Evolutionary conservation across 35 echinoderm and acorn worm species (phyloP), one percentile per base, ranked within the genome.

Genomic region (Patiria miniata): DNA sequence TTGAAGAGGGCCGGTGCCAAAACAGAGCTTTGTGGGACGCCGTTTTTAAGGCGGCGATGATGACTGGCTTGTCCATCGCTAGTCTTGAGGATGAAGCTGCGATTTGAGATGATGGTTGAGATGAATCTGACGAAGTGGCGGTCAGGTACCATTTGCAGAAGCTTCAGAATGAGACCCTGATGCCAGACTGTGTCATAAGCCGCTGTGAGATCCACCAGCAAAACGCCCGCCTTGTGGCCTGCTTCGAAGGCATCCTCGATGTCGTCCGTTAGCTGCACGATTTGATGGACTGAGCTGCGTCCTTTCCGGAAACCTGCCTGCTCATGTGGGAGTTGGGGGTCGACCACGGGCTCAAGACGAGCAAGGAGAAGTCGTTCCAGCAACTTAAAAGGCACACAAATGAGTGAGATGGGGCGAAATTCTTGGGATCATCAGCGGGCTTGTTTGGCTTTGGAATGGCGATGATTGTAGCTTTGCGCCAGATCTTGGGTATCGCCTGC

Each of bases 341-440:
- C 84, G 61, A 86, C 40, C 7, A 78, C 23, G n/a, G 87, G 87
- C 0, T 83, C 56, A 2, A 89, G 32, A 18, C 80, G 30, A 8
- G 47, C 53, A 14, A 42, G 87, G 18, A 89, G n/a, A 9, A 89
- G 76, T 60, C 79, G 19, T n/a, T 89, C 87, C 3, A 68, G 80
- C 8, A 89, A 52, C 80, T 83, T 89, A 28, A 47, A 83, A 6
- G 87, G 78, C 10, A 68, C 55, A 58, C 79, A 89, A 7, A 89
- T 55, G 0, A 89, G 80, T 28, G 52, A 89, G 52, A 89, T 83
- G 34, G 87, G 87, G 17, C 79, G 37, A 42, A 89, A 57, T 39
- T 83, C 80, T 89, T 89, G 12, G 87, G 79, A 36, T 89, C 80
- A 59, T 89, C 87, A 3, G 28, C 68, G 42, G 87, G 79, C 80